These are phyloP conservation scores for Trissoscelio sp. DNA, from an alignment of 2,888 invertebrate genomes.

Conservation along the genomic window DNA sequence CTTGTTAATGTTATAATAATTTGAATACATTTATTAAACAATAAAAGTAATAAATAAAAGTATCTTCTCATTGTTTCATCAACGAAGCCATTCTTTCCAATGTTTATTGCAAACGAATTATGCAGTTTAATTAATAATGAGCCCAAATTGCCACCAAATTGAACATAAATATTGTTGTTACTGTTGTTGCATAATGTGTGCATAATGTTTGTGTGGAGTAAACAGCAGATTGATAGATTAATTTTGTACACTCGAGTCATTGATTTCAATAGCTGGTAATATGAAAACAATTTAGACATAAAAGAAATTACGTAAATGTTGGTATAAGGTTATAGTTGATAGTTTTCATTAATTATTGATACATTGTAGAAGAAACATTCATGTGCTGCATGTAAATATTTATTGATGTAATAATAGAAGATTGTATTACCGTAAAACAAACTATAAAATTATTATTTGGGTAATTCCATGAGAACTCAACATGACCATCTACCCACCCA, in stretches of 20 bases:
- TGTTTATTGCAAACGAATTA: no score
- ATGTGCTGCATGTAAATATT: not conserved
- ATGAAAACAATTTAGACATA: not conserved
- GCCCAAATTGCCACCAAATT: not conserved
- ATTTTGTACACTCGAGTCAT: not conserved
- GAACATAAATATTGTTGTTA: not conserved
- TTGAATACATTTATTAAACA: not conserved
- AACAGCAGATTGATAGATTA: not conserved
- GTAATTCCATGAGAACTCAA: no score
- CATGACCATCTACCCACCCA: no score
- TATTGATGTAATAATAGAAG: no score
- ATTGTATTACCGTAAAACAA: no score
- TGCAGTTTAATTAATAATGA: not conserved
- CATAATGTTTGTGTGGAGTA: not conserved
- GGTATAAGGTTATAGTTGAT: not conserved
- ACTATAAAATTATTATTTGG: no score
- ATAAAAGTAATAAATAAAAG: not conserved
- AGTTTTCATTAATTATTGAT: not conserved
- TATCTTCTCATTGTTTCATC: not conserved
- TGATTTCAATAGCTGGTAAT: not conserved
- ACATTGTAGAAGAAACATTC: not conserved
- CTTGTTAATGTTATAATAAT: slow-evolving; percentile 3
- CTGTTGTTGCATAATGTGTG: not conserved
- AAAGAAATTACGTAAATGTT: not conserved
- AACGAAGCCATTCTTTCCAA: no score